phyloP scores from a whole-genome alignment of 2,797 vertebrate genomes.

The Tokudaia tokunoshimensis region DNA sequence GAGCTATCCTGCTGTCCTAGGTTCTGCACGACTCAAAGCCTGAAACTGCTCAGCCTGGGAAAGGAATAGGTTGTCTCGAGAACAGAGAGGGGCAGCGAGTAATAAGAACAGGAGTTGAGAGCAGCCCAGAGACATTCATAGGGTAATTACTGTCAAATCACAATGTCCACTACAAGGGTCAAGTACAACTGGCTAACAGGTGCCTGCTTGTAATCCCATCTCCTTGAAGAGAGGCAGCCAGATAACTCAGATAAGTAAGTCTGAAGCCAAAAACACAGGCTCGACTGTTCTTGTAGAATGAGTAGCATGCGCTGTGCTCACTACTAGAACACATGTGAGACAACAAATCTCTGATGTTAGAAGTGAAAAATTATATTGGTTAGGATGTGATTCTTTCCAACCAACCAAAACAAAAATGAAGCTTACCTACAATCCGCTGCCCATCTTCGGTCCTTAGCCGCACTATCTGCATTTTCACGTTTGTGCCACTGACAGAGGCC shows the following conservation, averaged over 20 bases:
- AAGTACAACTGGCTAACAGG: background rate
- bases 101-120: background rate
- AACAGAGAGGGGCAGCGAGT: background rate
- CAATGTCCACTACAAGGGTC: background rate
- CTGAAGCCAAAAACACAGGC: background rate
- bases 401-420: background rate
- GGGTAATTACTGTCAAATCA: background rate
- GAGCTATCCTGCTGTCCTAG: background rate
- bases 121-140: background rate
- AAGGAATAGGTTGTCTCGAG: background rate
- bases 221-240: background rate
- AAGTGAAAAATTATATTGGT: background rate
- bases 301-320: background rate
- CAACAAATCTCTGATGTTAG: background rate
- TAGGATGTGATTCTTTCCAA: background rate
- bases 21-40: background rate
- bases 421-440: slow-evolving; percentile 97
- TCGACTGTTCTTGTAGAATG: background rate
- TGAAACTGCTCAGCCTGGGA: background rate
- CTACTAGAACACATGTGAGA: background rate
- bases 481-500: slow-evolving; percentile 96
- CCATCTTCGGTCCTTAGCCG: slow-evolving; percentile 97
- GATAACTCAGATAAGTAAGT: background rate
- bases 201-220: background rate
- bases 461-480: slow-evolving; percentile 99